These are phyloP conservation scores for Athrips mouffetella DNA, from an alignment of 2,888 invertebrate species.

Conservation along the genomic window DNA sequence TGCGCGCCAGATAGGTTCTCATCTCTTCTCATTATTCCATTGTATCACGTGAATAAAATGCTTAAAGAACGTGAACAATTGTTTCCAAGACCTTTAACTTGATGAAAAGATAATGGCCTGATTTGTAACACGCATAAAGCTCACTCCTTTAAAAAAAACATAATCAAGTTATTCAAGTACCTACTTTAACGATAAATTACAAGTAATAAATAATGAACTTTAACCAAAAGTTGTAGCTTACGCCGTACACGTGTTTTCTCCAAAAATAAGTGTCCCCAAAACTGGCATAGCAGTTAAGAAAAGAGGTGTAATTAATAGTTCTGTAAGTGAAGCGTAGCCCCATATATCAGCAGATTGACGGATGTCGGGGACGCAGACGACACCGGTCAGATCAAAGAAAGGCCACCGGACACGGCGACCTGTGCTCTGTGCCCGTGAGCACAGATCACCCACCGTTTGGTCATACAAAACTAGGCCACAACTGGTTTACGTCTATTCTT, in stretches of 20 bases:
- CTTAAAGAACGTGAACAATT: constrained; percentile 19
- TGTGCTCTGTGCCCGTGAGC: constrained; percentile 41
- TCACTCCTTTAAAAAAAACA: too few species aligned
- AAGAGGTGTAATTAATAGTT: constrained; percentile 42
- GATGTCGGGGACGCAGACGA: constrained; percentile 31
- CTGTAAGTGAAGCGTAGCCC: constrained; percentile 19
- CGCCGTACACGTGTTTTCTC: constrained; percentile 48
- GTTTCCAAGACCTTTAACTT: too few species aligned
- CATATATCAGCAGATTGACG: constrained; percentile 33
- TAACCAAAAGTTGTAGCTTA: too few species aligned
- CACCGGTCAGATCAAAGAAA: constrained; percentile 57
- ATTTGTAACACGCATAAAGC: too few species aligned
- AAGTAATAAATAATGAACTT: too few species aligned
- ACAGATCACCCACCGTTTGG: constrained; percentile 52
- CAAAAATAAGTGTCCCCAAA: constrained; percentile 54
- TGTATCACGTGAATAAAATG: constrained; percentile 35
- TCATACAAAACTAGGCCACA: constrained; percentile 57
- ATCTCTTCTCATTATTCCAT: constrained; percentile 59
- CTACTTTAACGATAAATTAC: too few species aligned
- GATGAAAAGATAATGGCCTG: too few species aligned
- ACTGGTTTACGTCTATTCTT: constrained; percentile 60
- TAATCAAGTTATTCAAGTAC: too few species aligned
- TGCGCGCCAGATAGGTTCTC: constrained; percentile 58
- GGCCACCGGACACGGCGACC: constrained; percentile 44
- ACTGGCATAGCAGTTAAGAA: constrained; percentile 32